Conservation (phyloP, 2,888 invertebrate genomes). For the Callyntrura sp. region DNA sequence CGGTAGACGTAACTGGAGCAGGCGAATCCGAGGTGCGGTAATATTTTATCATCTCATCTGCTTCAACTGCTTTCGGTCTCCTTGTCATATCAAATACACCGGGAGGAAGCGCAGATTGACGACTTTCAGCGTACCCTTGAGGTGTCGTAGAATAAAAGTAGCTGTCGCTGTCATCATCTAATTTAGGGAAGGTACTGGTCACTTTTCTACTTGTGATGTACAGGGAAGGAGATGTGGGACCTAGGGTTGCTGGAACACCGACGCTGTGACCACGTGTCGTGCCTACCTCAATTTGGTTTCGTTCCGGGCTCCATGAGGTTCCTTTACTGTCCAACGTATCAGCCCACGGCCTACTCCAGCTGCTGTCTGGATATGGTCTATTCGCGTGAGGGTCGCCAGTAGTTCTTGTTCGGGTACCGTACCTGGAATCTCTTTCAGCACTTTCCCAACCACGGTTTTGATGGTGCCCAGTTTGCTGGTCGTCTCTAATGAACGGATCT, state of each 20-base stretch:
- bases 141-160: neutral
- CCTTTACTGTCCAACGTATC: conserved; percentile 33
- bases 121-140: conserved; percentile 1
- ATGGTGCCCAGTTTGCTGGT: conserved; percentile 23
- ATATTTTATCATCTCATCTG: conserved; percentile 8
- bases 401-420: neutral
- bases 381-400: conserved; percentile 40
- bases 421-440: neutral
- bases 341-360: conserved; percentile 52
- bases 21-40: neutral
- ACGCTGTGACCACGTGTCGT: neutral
- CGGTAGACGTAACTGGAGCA: neutral
- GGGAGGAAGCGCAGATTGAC: conserved; percentile 26
- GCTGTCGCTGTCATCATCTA: conserved; percentile 15
- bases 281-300: conserved; percentile 26
- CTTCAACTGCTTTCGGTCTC: neutral
- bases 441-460: neutral
- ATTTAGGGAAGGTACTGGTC: no score
- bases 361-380: conserved; percentile 35
- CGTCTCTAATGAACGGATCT: conserved; percentile 36
- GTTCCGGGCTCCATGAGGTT: conserved; percentile 22
- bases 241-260: neutral
- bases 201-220: neutral
- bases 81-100: conserved; percentile 50
- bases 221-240: neutral